These are phyloP conservation scores for Nipponia nippon DNA, from an alignment of 2,113 vertebrate species.

Conservation along the genomic window DNA sequence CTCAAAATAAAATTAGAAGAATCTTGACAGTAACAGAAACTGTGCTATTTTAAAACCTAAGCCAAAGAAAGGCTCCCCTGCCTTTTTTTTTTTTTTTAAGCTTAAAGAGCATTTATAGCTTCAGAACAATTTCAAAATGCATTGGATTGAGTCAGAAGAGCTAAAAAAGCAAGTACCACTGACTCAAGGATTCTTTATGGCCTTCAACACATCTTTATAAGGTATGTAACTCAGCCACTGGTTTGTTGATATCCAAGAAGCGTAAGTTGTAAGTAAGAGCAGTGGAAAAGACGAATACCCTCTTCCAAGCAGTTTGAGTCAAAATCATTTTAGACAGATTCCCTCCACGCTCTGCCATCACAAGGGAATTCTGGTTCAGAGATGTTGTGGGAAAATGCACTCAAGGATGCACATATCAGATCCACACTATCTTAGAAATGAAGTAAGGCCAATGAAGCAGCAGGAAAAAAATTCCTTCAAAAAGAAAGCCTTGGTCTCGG, in stretches of 20 bases:
- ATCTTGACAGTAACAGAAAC: not conserved
- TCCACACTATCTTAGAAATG: not conserved
- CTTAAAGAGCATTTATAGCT: not conserved
- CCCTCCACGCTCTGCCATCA: not conserved
- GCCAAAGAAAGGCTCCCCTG: not conserved
- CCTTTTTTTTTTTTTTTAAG: not conserved
- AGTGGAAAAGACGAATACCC: not conserved
- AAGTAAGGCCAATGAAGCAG: not conserved
- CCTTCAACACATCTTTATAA: not conserved
- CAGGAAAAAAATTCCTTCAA: not conserved
- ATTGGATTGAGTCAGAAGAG: not conserved
- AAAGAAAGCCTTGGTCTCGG: not conserved
- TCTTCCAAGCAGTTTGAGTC: not conserved
- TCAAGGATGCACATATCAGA: not conserved
- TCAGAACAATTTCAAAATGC: not conserved
- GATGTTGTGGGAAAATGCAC: not conserved
- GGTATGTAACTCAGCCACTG: not conserved
- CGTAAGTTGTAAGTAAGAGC: not conserved
- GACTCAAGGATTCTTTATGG: not conserved
- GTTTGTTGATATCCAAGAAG: not conserved
- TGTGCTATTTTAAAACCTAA: not conserved
- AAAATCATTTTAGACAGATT: not conserved
- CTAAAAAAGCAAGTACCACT: not conserved
- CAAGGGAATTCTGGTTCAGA: not conserved
- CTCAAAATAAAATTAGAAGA: constrained; percentile 1